Evolutionary conservation across 2,888 invertebrate species (phyloP).

Genomic region (Hemistola chrysoprasaria): DNA sequence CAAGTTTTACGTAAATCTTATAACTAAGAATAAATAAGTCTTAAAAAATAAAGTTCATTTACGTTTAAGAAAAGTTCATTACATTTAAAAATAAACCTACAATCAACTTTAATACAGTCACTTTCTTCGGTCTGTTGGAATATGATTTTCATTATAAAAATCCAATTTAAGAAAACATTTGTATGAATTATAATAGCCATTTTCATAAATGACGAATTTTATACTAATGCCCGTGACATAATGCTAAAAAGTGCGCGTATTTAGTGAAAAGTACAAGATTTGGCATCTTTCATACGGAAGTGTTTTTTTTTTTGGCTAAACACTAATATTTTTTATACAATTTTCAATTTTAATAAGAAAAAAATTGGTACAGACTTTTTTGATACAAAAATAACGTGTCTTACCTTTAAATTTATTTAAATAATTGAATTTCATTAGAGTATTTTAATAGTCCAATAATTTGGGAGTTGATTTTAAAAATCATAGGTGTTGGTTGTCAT

Average conservation of each 20-base stretch:
- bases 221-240: constrained; percentile 24
- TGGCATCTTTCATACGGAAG: constrained; percentile 29
- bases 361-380: constrained; percentile 1
- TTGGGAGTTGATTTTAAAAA: too few relatives aligned
- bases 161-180: too few relatives aligned
- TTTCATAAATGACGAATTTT: constrained; percentile 24
- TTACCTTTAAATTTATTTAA: too few relatives aligned
- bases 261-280: constrained; percentile 20
- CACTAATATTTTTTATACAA: constrained; percentile 9
- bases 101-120: too few relatives aligned
- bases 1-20: constrained; percentile 11
- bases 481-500: too few relatives aligned
- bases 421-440: too few relatives aligned
- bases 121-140: too few relatives aligned
- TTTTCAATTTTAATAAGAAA: constrained; percentile 1
- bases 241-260: constrained; percentile 16
- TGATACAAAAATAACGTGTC: too few relatives aligned
- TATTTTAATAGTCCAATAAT: too few relatives aligned
- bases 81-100: background rate
- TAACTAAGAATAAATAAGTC: constrained; percentile 8
- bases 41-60: too few relatives aligned
- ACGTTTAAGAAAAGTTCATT: background rate
- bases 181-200: constrained; percentile 19
- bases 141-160: too few relatives aligned
- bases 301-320: constrained; percentile 13